Base-by-base conservation (phyloP, 2,797 vertebrate species). In the Pitangus sulphuratus region DNA sequence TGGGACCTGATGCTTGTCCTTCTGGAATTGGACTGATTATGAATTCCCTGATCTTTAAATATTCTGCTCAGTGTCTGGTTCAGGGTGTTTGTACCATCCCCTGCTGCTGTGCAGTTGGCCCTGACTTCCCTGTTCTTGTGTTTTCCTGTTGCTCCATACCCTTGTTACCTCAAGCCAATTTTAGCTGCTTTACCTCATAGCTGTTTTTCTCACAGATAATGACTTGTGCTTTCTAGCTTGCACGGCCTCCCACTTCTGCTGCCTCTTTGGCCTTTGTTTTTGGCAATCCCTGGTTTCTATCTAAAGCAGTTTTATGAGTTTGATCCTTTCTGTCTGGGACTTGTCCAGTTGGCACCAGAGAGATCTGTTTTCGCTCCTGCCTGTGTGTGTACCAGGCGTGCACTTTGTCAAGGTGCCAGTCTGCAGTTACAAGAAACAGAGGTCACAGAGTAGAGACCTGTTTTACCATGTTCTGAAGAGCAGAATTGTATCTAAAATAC, bases 1-100 rank as follows among this genome's bases (percentile, higher is more conserved):
- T 86, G 94, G 95, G 91, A 88, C 91, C 76, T 91, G 87, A 91
- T 94, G 93, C 72, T 92, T 92, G 69, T 85, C 89, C 95, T 95
- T 89, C 93, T 94, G 91, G 69, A 91, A 69, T 8, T 81, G 90
- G 79, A 57, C 91, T 84, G 51, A 50, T 82, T 53, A 54, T 78
- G 31, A 65, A 65, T 93, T 81, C 61, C 26, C 69, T 86, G 79
- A 51, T 89, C 85, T 95, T 93, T 90, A 95, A 91, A 81, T 89
- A 57, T 12, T 80, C 45, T 68, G 8, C 42, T 85, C 15, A 2
- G 69, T 58, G 37, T 86, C 58, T 92, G 84, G 66, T 76, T 76
- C 14, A 8, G 71, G 47, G 51, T 0, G 0, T 78, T 86, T 44
- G 40, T 68, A 35, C 69, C 87, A 65, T 85, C 51, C 39, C 77